A percentile compares a stretch with the other conserved stretches of the same genome.
Evolutionary conservation across 2,797 vertebrate species (phyloP).

Genomic region (Sebastes oblongus): DNA sequence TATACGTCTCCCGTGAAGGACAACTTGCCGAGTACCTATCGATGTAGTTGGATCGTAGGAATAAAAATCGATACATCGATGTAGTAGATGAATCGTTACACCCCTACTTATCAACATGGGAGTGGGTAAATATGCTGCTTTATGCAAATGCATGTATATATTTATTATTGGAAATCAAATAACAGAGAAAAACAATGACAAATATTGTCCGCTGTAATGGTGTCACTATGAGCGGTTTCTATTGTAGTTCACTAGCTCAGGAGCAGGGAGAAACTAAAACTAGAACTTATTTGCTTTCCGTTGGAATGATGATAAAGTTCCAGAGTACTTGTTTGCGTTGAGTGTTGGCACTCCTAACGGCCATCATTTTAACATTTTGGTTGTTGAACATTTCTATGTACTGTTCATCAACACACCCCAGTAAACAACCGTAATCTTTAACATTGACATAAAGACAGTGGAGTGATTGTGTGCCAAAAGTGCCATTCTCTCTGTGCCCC

Average conservation of each 20-base stretch:
- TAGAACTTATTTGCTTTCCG: background rate
- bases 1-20: too few relatives aligned
- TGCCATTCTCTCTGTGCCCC: slow-evolving; percentile 48
- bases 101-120: too few relatives aligned
- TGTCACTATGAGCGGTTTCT: too few relatives aligned
- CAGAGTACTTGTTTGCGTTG: background rate
- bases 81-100: too few relatives aligned
- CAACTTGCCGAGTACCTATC: too few relatives aligned
- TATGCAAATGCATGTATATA: too few relatives aligned
- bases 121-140: too few relatives aligned
- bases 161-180: too few relatives aligned
- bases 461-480: slow-evolving; percentile 48
- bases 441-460: slow-evolving; percentile 22
- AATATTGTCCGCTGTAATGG: too few relatives aligned
- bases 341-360: background rate
- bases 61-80: too few relatives aligned
- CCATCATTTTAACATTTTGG: background rate
- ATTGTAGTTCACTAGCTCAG: background rate
- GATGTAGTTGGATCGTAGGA: too few relatives aligned
- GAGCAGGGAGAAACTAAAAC: background rate
- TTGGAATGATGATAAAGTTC: background rate
- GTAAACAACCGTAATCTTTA: slow-evolving; percentile 32
- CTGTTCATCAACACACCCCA: background rate
- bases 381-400: background rate
- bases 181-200: too few relatives aligned